These are phyloP conservation scores for Odontophorus gujanensis DNA, from an alignment of 2,113 vertebrate species.

Conservation along the genomic window DNA sequence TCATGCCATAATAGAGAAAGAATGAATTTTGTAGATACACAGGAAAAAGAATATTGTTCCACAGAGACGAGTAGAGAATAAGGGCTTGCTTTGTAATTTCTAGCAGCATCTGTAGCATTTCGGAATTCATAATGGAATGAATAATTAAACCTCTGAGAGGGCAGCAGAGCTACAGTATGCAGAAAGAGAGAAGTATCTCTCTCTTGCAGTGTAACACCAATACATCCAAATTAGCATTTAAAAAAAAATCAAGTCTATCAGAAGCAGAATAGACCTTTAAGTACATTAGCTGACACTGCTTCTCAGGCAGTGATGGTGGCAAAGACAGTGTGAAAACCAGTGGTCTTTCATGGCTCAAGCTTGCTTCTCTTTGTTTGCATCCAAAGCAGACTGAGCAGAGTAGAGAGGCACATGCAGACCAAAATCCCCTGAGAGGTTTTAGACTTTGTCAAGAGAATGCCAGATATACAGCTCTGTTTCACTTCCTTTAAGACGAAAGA, in stretches of 20 bases:
- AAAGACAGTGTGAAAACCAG: not conserved
- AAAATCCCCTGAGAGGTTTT: not conserved
- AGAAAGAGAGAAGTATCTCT: not conserved
- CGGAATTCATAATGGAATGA: not conserved
- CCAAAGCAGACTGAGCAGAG: not conserved
- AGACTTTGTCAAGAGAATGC: not conserved
- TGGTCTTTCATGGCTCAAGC: not conserved
- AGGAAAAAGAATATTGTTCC: not conserved
- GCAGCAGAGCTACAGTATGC: not conserved
- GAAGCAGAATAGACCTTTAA: not conserved
- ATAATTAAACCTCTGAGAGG: not conserved
- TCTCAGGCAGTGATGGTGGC: not conserved
- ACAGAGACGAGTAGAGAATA: not conserved
- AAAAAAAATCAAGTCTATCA: not conserved
- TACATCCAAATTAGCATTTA: not conserved
- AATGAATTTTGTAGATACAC: not conserved
- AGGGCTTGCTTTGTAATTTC: not conserved
- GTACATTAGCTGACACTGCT: not conserved
- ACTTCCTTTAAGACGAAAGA: not conserved
- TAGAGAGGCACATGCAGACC: not conserved
- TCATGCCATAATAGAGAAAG: not conserved
- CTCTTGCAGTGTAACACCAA: not conserved
- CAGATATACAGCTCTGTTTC: not conserved
- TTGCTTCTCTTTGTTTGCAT: not conserved
- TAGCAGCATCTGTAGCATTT: not conserved